phyloP scores from a whole-genome alignment of 2,113 vertebrate genomes.

The Saimiri boliviensis region DNA sequence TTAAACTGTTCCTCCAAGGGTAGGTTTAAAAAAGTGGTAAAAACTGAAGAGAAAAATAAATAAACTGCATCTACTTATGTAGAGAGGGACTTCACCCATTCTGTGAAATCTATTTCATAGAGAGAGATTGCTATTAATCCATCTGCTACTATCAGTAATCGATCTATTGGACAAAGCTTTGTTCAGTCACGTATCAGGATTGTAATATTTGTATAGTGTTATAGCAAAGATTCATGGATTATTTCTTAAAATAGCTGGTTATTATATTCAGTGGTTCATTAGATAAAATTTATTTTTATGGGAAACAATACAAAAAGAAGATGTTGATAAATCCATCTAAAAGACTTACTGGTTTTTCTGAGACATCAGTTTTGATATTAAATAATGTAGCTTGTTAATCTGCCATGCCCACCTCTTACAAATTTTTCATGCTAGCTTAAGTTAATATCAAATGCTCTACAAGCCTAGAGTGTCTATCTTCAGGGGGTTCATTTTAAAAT shows the following conservation, averaged over 20 bases:
- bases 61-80: not conserved
- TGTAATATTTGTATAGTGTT: not conserved
- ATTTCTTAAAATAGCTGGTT: not conserved
- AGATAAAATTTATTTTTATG: not conserved
- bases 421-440: not conserved
- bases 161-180: not conserved
- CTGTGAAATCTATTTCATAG: not conserved
- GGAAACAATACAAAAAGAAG: conserved; percentile 2
- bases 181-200: not conserved
- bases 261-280: not conserved
- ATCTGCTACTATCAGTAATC: not conserved
- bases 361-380: not conserved
- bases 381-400: not conserved
- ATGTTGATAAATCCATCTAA: not conserved
- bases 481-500: conserved; percentile 23
- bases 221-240: not conserved
- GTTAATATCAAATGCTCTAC: not conserved
- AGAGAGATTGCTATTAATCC: not conserved
- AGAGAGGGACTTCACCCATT: not conserved
- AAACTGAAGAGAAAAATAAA: conserved; percentile 13
- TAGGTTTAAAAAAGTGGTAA: not conserved
- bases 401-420: not conserved
- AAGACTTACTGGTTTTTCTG: not conserved
- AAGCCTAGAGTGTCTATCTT: not conserved
- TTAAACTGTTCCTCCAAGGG: not conserved